Evolutionary conservation across 2,797 vertebrate species (phyloP).

Genomic region (Cynodonichthys magdalenae): DNA sequence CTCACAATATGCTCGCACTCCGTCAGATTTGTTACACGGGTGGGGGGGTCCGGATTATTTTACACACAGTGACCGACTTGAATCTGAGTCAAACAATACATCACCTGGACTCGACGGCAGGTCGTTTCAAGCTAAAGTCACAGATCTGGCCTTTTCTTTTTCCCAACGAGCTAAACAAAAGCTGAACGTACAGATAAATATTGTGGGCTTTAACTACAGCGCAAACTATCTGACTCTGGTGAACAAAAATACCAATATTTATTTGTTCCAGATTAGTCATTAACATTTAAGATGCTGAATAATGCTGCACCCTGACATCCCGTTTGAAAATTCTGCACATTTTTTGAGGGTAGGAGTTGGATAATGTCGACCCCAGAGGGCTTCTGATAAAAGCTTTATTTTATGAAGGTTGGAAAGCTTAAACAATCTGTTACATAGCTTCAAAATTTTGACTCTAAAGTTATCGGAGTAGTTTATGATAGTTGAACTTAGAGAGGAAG

Average conservation of each 20-base stretch:
- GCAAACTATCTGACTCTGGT: slow-evolving; percentile 37
- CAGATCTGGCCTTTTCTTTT: slow-evolving; percentile 42
- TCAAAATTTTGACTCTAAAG: slow-evolving; percentile 23
- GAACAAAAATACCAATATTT: slow-evolving; percentile 17
- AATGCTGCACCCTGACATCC: slow-evolving; percentile 44
- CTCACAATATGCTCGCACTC: slow-evolving; percentile 53
- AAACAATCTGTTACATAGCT: slow-evolving; percentile 46
- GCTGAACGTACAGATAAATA: slow-evolving; percentile 47
- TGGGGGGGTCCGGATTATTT: slow-evolving; percentile 19
- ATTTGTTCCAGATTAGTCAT: slow-evolving; percentile 31
- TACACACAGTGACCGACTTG: slow-evolving; percentile 33
- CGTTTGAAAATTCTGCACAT: slow-evolving; percentile 46
- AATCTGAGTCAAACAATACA: slow-evolving; percentile 37
- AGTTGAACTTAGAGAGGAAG: slow-evolving; percentile 33
- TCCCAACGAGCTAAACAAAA: slow-evolving; percentile 15
- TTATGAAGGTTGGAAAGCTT: slow-evolving; percentile 46
- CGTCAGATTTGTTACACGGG: slow-evolving; percentile 48
- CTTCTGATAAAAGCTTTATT: slow-evolving; percentile 42
- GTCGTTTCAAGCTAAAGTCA: slow-evolving; percentile 39
- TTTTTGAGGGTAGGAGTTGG: slow-evolving; percentile 32
- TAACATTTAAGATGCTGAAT: slow-evolving; percentile 40
- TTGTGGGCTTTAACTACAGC: slow-evolving; percentile 31
- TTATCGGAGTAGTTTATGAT: slow-evolving; percentile 38
- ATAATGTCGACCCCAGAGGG: slow-evolving; percentile 28
- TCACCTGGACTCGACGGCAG: slow-evolving; percentile 35